Evolutionary conservation across 2,113 vertebrate genomes (phyloP).

Genomic region (Tylochromis polylepis): DNA sequence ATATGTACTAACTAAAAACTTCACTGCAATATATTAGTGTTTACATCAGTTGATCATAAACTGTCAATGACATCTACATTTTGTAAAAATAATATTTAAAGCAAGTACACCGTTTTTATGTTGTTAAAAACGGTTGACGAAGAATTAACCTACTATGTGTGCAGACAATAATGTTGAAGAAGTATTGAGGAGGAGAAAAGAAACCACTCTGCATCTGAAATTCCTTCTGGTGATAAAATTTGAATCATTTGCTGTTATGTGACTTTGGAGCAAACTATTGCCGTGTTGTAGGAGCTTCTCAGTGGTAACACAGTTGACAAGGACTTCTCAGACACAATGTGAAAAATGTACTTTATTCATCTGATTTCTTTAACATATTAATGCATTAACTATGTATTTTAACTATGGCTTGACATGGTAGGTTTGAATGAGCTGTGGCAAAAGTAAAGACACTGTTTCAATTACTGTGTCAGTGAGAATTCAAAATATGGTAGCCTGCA

Average conservation of each 20-base stretch:
- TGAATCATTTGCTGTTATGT: neutral
- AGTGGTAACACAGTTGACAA: fast-evolving
- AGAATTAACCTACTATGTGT: neutral
- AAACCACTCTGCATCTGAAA: neutral
- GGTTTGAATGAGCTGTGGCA: neutral
- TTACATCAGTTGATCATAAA: too few relatives aligned
- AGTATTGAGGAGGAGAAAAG: neutral
- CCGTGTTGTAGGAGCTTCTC: neutral
- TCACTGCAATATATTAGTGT: too few relatives aligned
- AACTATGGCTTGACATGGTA: too few relatives aligned
- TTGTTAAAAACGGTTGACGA: neutral
- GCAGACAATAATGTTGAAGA: neutral
- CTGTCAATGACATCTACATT: neutral
- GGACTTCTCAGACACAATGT: neutral
- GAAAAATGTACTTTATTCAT: neutral
- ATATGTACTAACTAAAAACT: too few relatives aligned
- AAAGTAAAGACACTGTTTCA: neutral
- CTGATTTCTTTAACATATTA: neutral
- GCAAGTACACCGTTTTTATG: neutral
- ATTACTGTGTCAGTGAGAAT: neutral
- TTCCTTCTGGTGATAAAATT: neutral
- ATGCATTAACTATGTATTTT: neutral
- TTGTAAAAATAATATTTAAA: neutral
- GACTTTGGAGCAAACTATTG: neutral
- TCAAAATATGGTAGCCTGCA: neutral